Conservation (phyloP, 2,797 vertebrate species). For the Alca torda region DNA sequence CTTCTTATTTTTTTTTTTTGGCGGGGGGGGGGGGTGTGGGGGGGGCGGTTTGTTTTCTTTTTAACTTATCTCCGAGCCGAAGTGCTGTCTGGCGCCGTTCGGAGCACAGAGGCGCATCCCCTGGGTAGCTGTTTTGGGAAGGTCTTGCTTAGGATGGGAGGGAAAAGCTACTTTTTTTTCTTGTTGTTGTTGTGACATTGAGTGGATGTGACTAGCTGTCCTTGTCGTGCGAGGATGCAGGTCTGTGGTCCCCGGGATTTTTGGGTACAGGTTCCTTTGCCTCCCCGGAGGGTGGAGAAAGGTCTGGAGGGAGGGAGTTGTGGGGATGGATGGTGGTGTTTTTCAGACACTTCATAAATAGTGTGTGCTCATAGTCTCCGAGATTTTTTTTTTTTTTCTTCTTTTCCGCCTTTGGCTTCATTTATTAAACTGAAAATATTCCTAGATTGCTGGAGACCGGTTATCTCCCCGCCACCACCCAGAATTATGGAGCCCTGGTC, state of each 20-base stretch:
- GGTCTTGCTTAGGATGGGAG: background rate
- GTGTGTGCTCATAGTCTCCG: background rate
- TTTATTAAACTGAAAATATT: background rate
- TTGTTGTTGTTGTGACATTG: background rate
- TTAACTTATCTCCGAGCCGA: background rate
- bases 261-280: background rate
- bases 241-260: background rate
- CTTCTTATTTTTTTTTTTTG: background rate
- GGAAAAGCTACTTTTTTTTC: background rate
- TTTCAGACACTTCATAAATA: background rate
- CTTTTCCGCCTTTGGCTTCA: background rate
- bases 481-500: background rate
- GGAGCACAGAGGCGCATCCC: constrained; percentile 10
- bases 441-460: background rate
- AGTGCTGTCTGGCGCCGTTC: background rate
- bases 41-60: background rate
- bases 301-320: background rate
- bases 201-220: background rate
- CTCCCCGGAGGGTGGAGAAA: background rate
- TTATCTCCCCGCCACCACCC: background rate
- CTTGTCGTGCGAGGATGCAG: background rate
- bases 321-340: background rate
- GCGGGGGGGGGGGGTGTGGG: too few relatives aligned
- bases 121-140: background rate
- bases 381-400: background rate